Evolutionary conservation across 2,888 invertebrate species (phyloP), one percentile per base, ranked within the genome.

Genomic region (Syrphus vitripennis): DNA sequence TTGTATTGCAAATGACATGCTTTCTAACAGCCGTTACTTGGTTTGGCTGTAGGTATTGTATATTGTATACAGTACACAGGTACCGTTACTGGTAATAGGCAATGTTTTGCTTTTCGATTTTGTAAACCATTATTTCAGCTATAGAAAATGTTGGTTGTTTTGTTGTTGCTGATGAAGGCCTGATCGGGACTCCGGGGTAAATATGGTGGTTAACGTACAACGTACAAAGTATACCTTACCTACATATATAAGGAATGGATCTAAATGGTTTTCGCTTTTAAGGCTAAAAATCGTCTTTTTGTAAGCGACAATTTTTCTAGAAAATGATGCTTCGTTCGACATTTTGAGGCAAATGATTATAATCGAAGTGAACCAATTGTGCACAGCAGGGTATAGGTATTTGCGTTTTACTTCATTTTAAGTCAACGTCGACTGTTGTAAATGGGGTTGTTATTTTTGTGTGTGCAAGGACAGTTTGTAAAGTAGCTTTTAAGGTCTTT

Each of bases 41-140:
- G 34, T 50, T 67, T 65, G 42, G 48, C 63, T 79, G 63, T 75
- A 75, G 37, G 65, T 76, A 29, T 59, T 42, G 26, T 42, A 61
- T 40, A 57, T 31, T 31, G 55, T 24, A 21, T 6, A 7, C 14
- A 19, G 3, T n/a, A n/a, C 7, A n/a, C 16, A 42, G 26, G 45
- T 65, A 29, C n/a, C 63, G 26, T 26, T 45, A 45, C 48, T 55
- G 24, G 69, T 77, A 84, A 84, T 84, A 77, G 86, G 72, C 77
- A 78, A 86, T 82, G 86, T 86, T 86, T 86, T 82, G 82, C 86
- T 82, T 82, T 86, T 81, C 86, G 77, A 77, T 81, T 82, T 82
- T 77, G 77, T 70, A 72, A 61, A 7, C 61, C 24, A 69, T 74
- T 74, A 82, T 82, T 81, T 76, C 59, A 61, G 57, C 34, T 24